Evolutionary conservation across 2,113 vertebrate species (phyloP).

Genomic region (Himantopus leucocephalus): DNA sequence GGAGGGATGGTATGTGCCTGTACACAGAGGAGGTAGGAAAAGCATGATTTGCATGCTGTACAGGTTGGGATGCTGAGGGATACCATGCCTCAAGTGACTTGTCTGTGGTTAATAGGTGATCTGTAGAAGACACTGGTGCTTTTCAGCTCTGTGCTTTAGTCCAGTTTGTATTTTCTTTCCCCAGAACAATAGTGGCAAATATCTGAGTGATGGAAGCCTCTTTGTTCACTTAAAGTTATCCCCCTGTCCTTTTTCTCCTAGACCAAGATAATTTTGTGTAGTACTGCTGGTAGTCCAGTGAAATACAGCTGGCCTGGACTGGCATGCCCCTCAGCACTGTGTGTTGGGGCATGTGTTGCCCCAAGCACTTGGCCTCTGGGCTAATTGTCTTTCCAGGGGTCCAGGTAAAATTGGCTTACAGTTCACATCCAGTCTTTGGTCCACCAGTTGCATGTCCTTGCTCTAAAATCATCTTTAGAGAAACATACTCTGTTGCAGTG

Average conservation of each 20-base stretch:
- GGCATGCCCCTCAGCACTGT: neutral
- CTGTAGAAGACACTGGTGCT: neutral
- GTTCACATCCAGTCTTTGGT: neutral
- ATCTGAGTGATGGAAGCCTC: neutral
- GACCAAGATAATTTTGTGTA: neutral
- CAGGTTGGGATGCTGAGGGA: neutral
- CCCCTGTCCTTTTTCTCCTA: neutral
- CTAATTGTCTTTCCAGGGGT: neutral
- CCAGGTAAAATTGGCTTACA: neutral
- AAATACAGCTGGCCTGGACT: neutral
- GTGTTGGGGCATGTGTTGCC: neutral
- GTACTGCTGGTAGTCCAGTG: neutral
- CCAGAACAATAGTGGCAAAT: neutral
- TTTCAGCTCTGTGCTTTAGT: neutral
- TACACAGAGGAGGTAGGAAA: neutral
- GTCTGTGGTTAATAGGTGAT: neutral
- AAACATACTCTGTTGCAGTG: neutral
- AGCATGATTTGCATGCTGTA: neutral
- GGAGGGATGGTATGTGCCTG: neutral
- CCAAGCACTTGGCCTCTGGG: neutral
- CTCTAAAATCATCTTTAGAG: neutral
- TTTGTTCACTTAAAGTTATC: neutral
- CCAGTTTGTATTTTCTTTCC: neutral
- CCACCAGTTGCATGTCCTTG: neutral
- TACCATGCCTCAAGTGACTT: neutral